Evolutionary conservation across 2,888 invertebrate species (phyloP), one percentile per base, ranked within the genome.

Genomic region (Lymantria dispar): DNA sequence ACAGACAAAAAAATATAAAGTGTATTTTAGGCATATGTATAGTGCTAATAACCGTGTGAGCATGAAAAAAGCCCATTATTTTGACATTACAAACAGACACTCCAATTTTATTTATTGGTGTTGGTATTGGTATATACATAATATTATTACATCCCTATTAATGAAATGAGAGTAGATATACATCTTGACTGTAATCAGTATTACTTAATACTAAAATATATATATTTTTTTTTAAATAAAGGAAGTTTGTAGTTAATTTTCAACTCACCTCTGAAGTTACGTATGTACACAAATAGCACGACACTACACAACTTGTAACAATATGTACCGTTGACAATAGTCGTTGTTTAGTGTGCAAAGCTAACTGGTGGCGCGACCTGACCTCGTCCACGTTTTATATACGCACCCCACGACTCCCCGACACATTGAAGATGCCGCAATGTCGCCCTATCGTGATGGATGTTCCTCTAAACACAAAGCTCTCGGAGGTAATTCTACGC

Each of bases 311-410:
- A 74, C 58, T 62, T 68, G 66, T 69, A 71, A 75, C 69, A 71
- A 75, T 63, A 48, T 51, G 67, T 62, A 70, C 66, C 58, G 64
- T 58, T 71, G 78, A 78, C 78, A 79, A 77, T 78, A 72, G 76
- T 76, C 67, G 72, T 72, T 71, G 77, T 74, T 70, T 68, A 69
- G 73, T 71, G 79, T 68, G 70, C 65, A 69, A 67, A 65, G 70
- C 58, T 74, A 76, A 90, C 88, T 90, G 89, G 68, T 87, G 74
- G 69, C 70, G 79, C 82, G 83, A 81, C 85, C 82, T 74, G 76
- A 60, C 73, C 63, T 70, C 72, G 68, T 72, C 69, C 68, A 64
- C 68, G 62, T 72, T 77, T 85, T 88, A 86, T 89, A 89, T 83
- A 77, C 68, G 72, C 80, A 82, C 83, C 85, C 82, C 81, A 76